These are phyloP conservation scores for Montifringilla adamsi DNA, from an alignment of 2,113 vertebrate species.

Conservation along the genomic window DNA sequence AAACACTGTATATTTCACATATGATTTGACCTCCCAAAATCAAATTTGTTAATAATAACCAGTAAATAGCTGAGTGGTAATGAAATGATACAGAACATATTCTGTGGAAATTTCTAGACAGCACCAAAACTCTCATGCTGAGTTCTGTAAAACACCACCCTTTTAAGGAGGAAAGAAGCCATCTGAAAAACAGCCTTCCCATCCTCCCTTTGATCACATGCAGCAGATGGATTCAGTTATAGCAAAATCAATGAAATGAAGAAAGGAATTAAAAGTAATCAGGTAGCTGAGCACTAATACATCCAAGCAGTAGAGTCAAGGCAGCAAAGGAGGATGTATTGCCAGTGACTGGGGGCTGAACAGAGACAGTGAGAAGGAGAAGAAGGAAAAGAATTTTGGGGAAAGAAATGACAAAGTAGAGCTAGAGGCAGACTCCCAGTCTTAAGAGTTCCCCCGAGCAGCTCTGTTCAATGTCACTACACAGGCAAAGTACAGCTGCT, in stretches of 20 bases:
- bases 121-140: slow-evolving; percentile 33
- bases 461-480: background rate
- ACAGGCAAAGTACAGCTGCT: background rate
- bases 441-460: background rate
- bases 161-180: background rate
- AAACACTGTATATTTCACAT: slow-evolving; percentile 46
- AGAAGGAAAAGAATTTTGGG: background rate
- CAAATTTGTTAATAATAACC: slow-evolving; percentile 55
- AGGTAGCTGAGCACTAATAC: background rate
- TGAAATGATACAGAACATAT: slow-evolving; percentile 53
- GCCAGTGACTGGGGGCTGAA: background rate
- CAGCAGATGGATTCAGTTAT: slow-evolving; percentile 49
- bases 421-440: background rate
- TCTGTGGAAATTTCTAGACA: slow-evolving; percentile 59
- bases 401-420: background rate
- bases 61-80: slow-evolving; percentile 49
- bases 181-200: slow-evolving; percentile 1
- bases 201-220: background rate
- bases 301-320: background rate
- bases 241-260: background rate
- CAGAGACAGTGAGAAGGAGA: background rate
- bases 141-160: background rate
- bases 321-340: background rate
- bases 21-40: slow-evolving; percentile 43
- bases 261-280: slow-evolving; percentile 11